phyloP scores from a whole-genome alignment of 2,113 vertebrate genomes.

The Corythornis cristatus region DNA sequence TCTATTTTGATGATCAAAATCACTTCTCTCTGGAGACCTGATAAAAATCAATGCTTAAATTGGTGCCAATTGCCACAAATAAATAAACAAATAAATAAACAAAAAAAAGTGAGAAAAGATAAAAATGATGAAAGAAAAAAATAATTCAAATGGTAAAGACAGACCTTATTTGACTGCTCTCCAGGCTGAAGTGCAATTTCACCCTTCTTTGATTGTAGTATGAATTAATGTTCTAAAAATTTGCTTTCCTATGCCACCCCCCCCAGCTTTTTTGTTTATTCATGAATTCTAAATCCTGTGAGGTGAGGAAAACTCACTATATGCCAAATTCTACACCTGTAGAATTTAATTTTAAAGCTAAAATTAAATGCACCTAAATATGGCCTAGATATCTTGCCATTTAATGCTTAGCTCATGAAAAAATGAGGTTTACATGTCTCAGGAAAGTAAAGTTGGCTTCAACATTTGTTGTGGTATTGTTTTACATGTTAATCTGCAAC shows the following conservation, averaged over 20 bases:
- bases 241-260: background rate
- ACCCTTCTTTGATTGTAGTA: background rate
- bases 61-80: background rate
- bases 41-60: background rate
- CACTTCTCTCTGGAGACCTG: background rate
- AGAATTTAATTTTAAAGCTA: background rate
- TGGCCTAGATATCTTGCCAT: background rate
- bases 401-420: background rate
- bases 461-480: background rate
- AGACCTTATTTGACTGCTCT: background rate
- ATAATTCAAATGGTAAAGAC: background rate
- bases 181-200: background rate
- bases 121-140: background rate
- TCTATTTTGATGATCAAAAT: constrained; percentile 20
- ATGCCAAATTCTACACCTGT: background rate
- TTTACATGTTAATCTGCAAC: background rate
- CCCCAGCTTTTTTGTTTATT: background rate
- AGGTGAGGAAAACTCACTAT: background rate
- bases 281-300: background rate
- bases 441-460: background rate
- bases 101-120: background rate
- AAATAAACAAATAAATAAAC: background rate
- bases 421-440: background rate
- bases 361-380: background rate
- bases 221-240: background rate